Percentiles rank a stretch among this genome's conserved stretches.
Conservation (phyloP, 1,140 invertebrate genomes). For the Drosophila mayri region DNA sequence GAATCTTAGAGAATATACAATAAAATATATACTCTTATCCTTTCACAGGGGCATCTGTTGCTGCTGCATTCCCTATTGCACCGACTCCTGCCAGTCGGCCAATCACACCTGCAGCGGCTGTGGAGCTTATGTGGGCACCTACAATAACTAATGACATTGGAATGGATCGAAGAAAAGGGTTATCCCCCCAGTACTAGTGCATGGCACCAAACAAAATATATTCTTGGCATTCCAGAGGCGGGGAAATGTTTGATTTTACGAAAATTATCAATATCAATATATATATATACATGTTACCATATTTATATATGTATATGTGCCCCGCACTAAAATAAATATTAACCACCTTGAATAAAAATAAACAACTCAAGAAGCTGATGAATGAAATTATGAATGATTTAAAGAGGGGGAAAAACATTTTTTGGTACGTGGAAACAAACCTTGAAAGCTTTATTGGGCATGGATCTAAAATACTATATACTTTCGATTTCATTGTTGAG, state of each 20-base stretch:
- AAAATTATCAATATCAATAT: background rate
- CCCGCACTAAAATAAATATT: background rate
- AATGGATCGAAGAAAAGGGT: background rate
- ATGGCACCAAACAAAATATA: conserved; percentile 1
- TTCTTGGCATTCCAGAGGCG: background rate
- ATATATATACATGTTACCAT: background rate
- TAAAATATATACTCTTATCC: background rate
- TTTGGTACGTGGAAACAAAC: too few relatives aligned
- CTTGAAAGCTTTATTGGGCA: background rate
- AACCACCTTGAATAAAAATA: background rate
- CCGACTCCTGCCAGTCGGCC: conserved; percentile 87
- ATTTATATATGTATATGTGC: background rate
- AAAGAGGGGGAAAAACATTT: background rate
- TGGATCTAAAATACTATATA: background rate
- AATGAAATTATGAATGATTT: background rate
- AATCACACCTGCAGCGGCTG: conserved; percentile 89
- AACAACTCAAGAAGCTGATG: too few relatives aligned
- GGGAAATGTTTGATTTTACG: background rate
- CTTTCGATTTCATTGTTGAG: background rate
- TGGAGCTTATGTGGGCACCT: conserved; percentile 87
- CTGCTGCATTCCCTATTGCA: conserved; percentile 88
- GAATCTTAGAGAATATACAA: background rate
- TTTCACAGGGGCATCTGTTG: conserved; percentile 81
- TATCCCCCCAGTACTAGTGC: background rate
- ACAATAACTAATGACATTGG: conserved; percentile 60